phyloP scores from a whole-genome alignment of 2,797 vertebrate genomes.

The Lacerta viridis region DNA sequence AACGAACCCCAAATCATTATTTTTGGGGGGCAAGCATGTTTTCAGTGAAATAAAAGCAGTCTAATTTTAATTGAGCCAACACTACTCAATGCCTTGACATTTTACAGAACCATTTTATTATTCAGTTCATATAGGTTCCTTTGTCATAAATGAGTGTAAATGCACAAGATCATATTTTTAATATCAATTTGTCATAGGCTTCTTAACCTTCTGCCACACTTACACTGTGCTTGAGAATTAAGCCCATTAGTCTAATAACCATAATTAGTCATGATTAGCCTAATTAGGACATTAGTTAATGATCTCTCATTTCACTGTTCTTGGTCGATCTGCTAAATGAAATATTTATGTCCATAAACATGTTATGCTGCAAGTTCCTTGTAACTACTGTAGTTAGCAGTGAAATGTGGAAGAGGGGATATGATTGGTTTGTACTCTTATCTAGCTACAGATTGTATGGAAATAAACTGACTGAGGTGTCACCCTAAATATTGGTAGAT shows the following conservation, averaged over 20 bases:
- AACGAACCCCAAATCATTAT: neutral
- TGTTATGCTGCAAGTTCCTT: slow-evolving; percentile 51
- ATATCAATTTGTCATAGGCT: slow-evolving; percentile 76
- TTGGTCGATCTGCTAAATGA: slow-evolving; percentile 79
- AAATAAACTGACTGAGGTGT: neutral
- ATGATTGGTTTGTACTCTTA: neutral
- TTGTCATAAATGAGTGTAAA: slow-evolving; percentile 35
- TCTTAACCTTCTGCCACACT: slow-evolving; percentile 78
- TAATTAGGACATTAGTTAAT: slow-evolving; percentile 82
- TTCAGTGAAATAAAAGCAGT: neutral
- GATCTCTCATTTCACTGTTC: slow-evolving; percentile 76
- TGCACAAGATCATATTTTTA: slow-evolving; percentile 60
- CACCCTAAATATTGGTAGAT: neutral
- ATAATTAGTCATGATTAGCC: slow-evolving; percentile 82
- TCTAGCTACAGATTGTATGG: neutral
- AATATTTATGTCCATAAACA: slow-evolving; percentile 76
- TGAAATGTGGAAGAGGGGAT: neutral
- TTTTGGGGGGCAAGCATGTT: neutral
- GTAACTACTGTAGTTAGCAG: neutral
- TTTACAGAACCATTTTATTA: slow-evolving; percentile 9
- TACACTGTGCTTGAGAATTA: slow-evolving; percentile 77
- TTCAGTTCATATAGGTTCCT: slow-evolving; percentile 18
- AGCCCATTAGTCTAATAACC: slow-evolving; percentile 82
- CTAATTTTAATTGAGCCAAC: neutral
- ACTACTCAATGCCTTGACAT: slow-evolving; percentile 1